Evolutionary conservation across 2,888 invertebrate species (phyloP), one percentile per base, ranked within the genome.

Genomic region (Ennomos fuscantarius): DNA sequence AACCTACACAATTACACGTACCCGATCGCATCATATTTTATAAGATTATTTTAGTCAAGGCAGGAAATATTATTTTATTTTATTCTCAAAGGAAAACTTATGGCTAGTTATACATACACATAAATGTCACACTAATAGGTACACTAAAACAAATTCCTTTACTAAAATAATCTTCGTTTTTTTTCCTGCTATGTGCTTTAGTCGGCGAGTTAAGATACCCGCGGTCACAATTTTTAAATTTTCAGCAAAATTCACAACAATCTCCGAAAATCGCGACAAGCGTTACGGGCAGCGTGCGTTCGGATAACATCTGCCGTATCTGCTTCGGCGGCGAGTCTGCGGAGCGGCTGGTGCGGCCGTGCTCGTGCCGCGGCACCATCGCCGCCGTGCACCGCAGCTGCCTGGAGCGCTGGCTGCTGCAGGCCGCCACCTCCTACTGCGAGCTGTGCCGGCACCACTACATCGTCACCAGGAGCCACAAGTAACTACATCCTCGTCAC

Each of bases 361-460:
- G 91, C 80, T 81, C 83, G 1, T 92, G 91, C 69, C 84, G 91
- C 64, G 91, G 91, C 50, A 92, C 91, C 71, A 84, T 92, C 71
- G 91, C 91, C 53, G 88, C 88, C 60, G 91, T 92, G 67, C 91
- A 92, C 79, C 86, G 91, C 74, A 59, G 84, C 63, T 92, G 91
- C 70, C 84, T 92, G 39, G 91, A 92, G 83, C 86, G 91, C 66
- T 92, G 91, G 91, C 79, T 92, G 79, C 81, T 90, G 76, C 90
- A 90, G 73, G 89, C 91, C 43, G 84, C 90, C 69, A 87, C 88
- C 31, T 89, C 89, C 56, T 84, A 89, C 78, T 92, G 91, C 86
- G 91, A 92, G 79, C 85, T 92, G 46, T 92, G 91, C 66, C 73
- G 90, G 0, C 89, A 91, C 59, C 91, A 91, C 69, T 92, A 91